Conservation (phyloP, 2,113 vertebrate species). For the Amphilophus citrinellus region DNA sequence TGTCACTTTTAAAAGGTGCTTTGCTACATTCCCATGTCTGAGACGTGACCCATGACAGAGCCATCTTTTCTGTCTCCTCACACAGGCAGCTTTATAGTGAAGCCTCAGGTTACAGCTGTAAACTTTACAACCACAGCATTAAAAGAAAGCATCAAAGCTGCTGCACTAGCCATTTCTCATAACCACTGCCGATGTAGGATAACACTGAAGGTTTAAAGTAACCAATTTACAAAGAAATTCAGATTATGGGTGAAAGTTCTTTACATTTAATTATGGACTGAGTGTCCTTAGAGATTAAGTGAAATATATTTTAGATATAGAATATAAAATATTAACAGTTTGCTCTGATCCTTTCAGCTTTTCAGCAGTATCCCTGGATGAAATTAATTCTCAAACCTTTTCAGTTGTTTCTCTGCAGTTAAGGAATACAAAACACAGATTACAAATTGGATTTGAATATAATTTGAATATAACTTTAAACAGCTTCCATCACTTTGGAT, state of each 20-base stretch:
- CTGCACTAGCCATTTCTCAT: not conserved
- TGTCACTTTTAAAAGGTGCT: conserved; percentile 51
- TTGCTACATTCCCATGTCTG: conserved; percentile 45
- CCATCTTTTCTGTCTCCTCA: conserved; percentile 15
- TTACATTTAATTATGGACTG: not conserved
- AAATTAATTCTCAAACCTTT: not conserved
- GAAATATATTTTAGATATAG: too few relatives aligned
- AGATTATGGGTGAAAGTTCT: not conserved
- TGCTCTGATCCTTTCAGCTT: not conserved
- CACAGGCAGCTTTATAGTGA: conserved; percentile 28
- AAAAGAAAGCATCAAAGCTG: conserved; percentile 20
- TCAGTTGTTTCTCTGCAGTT: not conserved
- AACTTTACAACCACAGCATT: conserved; percentile 21
- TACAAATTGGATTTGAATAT: not conserved
- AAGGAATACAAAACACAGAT: not conserved
- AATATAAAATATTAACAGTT: not conserved
- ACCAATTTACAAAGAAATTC: not conserved
- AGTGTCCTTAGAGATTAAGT: too few relatives aligned
- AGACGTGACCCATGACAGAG: conserved; percentile 41
- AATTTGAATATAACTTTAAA: not conserved
- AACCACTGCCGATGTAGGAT: not conserved
- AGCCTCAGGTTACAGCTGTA: conserved; percentile 16
- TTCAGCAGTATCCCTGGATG: not conserved
- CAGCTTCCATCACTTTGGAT: not conserved
- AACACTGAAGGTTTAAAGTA: not conserved